Conservation (phyloP, 1,140 invertebrate genomes). For the Aphidius ervi region DNA sequence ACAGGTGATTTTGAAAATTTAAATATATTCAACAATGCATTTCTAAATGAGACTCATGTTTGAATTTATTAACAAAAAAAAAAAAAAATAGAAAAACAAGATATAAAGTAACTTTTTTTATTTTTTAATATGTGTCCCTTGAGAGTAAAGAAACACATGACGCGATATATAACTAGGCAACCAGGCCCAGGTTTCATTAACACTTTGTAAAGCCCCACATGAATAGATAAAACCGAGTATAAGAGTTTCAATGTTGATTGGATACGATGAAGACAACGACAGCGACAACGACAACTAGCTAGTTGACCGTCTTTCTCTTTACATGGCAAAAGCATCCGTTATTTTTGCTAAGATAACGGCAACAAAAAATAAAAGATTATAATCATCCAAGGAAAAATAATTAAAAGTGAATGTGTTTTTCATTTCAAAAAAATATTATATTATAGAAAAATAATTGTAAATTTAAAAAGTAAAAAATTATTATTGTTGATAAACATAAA, state of each 20-base stretch:
- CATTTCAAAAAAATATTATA: too few relatives aligned
- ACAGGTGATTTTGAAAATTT: too few relatives aligned
- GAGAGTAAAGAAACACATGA: slow-evolving; percentile 12
- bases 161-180: slow-evolving; percentile 36
- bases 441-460: too few relatives aligned
- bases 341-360: slow-evolving; percentile 23
- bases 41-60: too few relatives aligned
- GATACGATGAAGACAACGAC: background rate
- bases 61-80: background rate
- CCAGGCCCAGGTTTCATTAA: slow-evolving; percentile 48
- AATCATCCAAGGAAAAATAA: too few relatives aligned
- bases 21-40: too few relatives aligned
- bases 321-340: slow-evolving; percentile 11
- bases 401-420: background rate
- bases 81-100: too few relatives aligned
- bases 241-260: slow-evolving; percentile 19
- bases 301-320: too few relatives aligned
- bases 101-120: slow-evolving; percentile 2
- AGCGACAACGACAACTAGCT: too few relatives aligned
- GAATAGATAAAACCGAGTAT: slow-evolving; percentile 41
- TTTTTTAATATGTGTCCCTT: slow-evolving; percentile 4
- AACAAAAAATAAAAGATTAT: slow-evolving; percentile 3
- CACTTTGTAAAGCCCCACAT: slow-evolving; percentile 43
- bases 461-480: too few relatives aligned
- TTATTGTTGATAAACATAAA: too few relatives aligned